Conservation (phyloP, 2,797 vertebrate genomes). For the Mus spretus region DNA sequence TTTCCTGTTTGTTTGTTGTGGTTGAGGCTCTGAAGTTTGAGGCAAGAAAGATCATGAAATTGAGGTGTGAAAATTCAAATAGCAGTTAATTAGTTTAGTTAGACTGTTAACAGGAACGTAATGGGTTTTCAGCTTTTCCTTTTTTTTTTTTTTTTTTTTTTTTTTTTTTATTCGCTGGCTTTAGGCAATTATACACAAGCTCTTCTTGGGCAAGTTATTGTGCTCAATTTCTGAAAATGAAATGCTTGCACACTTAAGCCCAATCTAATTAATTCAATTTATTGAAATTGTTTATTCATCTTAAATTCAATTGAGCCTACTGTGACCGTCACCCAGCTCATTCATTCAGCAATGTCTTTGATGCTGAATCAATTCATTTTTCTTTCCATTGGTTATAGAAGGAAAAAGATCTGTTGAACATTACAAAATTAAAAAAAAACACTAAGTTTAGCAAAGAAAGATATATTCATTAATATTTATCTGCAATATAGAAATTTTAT, state of each 20-base stretch:
- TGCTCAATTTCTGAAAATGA: constrained; percentile 84
- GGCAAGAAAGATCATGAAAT: constrained; percentile 86
- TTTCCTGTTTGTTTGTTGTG: constrained; percentile 82
- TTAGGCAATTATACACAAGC: constrained; percentile 87
- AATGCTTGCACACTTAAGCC: constrained; percentile 80
- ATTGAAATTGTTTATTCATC: constrained; percentile 87
- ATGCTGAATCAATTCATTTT: constrained; percentile 62
- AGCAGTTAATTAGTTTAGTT: constrained; percentile 90
- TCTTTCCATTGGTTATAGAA: neutral
- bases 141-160: constrained; percentile 72
- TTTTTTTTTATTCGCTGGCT: constrained; percentile 87
- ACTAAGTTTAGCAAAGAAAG: constrained; percentile 36
- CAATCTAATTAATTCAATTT: constrained; percentile 89
- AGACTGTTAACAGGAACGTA: constrained; percentile 86
- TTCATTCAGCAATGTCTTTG: constrained; percentile 68
- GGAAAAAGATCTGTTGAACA: constrained; percentile 10
- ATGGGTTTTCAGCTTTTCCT: constrained; percentile 88
- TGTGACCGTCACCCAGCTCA: constrained; percentile 76
- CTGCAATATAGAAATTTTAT: neutral
- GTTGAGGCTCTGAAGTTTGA: constrained; percentile 75
- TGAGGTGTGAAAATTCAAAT: constrained; percentile 89
- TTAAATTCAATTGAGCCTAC: constrained; percentile 84
- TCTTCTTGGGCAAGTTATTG: constrained; percentile 86
- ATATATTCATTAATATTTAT: constrained; percentile 44
- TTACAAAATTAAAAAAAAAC: constrained; percentile 34